Evolutionary conservation across 2,113 vertebrate genomes (phyloP).

Genomic region (Rattus norvegicus): GRCr8 NC_086019.1:230907001-230907500

Average conservation of each 20-base stretch:
- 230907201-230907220: background rate
- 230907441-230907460: background rate
- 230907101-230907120: slow-evolving; percentile 19
- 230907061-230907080: slow-evolving; percentile 67
- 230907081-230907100: slow-evolving; percentile 48
- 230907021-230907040: slow-evolving; percentile 66
- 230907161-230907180: background rate
- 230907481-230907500: background rate
- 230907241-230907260: background rate
- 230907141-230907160: slow-evolving; percentile 56
- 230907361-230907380: slow-evolving; percentile 5
- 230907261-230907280: slow-evolving; percentile 17
- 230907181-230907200: background rate
- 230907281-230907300: background rate
- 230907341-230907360: background rate
- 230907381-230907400: background rate
- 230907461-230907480: background rate
- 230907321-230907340: background rate
- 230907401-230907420: background rate
- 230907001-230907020: slow-evolving; percentile 56
- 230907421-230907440: background rate
- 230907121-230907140: slow-evolving; percentile 19
- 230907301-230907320: background rate
- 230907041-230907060: slow-evolving; percentile 62
- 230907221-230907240: background rate